Base-by-base conservation (phyloP, 2,888 invertebrate genomes). In the Cantharis nigra region DNA sequence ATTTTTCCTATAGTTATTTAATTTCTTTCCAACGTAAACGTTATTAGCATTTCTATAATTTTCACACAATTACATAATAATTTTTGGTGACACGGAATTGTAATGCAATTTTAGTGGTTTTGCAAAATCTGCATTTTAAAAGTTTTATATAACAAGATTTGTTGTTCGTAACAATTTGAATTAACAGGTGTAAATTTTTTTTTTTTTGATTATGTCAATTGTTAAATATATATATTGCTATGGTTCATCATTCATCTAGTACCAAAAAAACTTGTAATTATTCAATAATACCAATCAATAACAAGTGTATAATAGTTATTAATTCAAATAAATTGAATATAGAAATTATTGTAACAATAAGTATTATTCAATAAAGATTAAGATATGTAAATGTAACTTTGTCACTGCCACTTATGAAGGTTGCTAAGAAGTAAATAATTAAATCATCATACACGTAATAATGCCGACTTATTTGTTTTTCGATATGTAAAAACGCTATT, bases 361-460 rank as follows among this genome's bases (percentile, higher is more conserved):
- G 28, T 28, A 16, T 13, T n/a, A 49, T 65, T 72, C 63, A 72
- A 72, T 28, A 13, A 63, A 64, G 30, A 63, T 69, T 69, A 63
- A 74, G 74, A 69, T 69, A 74, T 69, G 69, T 67, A 74, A 63
- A 74, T 72, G 20, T 62, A 28, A 74, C 33, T 74, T 70, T 74
- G 70, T 70, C 74, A 70, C 70, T 70, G 74, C 69, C 70, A 49
- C 63, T 30, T 23, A 26, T 14, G 74, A 74, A 74, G 74, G 74
- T 63, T 30, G 64, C 16, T 74, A 23, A 72, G 49, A 33, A 30
- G 64, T 65, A 74, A 69, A 74, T 74, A 74, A 74, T 74, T 74
- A 74, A 74, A 65, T 65, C 33, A 72, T 33, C 72, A 72, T 65
- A 72, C 9, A 28, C 14, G 10, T 62, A 67, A 26, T 26, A 63